Base-by-base conservation (phyloP, 2,113 vertebrate genomes). In the Zonotrichia leucophrys region DNA sequence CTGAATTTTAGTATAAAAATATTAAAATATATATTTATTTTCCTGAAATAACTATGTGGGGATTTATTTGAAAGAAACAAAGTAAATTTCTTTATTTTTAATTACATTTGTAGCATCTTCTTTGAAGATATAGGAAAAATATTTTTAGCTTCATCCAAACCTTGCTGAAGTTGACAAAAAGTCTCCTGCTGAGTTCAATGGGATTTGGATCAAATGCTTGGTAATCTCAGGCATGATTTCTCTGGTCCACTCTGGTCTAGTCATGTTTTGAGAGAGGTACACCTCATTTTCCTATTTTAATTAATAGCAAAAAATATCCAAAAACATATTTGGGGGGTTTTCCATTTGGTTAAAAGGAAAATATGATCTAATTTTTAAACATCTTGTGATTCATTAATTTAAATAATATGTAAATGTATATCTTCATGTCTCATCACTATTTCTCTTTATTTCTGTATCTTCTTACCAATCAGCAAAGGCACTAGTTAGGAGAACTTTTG, bases 81-180 rank as follows among this genome's bases (percentile, higher is more conserved):
- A 85, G 6, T 28, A 87, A 25, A 5, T 66, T 89, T 64, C 4
- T 90, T 56, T 83, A 8, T 27, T 75, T 49, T 68, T 90, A 74
- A 77, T 84, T 72, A 87, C 25, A 18, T 63, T 93, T 92, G 17
- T 35, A 60, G 4, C 6, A 58, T 72, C 52, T 77, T 17, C 63
- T 89, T 94, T 86, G 53, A 93, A 87, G 46, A 73, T 42, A 31
- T 3, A 83, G 6, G 18, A 68, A 86, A 89, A 76, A 63, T 76
- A 81, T 62, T 90, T 88, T 79, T 73, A 49, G n/a, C 12, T 75
- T 76, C 70, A 44, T 64, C 31, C 46, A 83, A 63, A 81, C 63
- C 46, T 69, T 88, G 30, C 55, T 82, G 53, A 89, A 68, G 49
- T 33, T 78, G 33, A 87, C 79, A 78, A 44, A 82, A 87, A 68